Conservation (phyloP, 2,113 vertebrate species). For the Malurus melanocephalus region DNA sequence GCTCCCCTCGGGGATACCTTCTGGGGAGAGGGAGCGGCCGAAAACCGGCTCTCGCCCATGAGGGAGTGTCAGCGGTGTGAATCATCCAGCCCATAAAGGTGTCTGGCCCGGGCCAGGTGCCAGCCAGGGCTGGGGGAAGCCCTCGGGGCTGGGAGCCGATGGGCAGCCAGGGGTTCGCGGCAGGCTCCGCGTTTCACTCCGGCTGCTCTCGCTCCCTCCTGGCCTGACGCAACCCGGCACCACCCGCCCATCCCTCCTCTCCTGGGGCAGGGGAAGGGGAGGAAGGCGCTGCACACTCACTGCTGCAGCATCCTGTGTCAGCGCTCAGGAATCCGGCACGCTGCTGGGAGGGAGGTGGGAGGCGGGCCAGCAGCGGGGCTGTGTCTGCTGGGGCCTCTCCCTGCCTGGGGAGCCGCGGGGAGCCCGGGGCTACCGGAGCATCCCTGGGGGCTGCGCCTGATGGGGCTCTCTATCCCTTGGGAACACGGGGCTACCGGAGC, state of each 20-base stretch:
- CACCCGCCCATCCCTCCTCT: background rate
- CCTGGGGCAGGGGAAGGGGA: slow-evolving; percentile 13
- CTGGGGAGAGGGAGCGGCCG: background rate
- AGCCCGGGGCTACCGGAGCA: background rate
- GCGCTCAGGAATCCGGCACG: slow-evolving; percentile 69
- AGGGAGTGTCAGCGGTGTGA: slow-evolving; percentile 3
- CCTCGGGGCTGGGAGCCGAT: background rate
- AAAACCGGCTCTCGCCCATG: background rate
- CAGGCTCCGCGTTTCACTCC: background rate
- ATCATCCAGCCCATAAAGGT: background rate
- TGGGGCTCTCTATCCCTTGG: no score
- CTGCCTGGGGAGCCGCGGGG: background rate
- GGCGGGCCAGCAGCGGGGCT: slow-evolving; percentile 16
- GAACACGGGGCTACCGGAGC: background rate
- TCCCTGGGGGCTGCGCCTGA: no score
- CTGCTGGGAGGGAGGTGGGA: slow-evolving; percentile 32
- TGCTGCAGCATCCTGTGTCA: slow-evolving; percentile 68
- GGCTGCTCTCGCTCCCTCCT: background rate
- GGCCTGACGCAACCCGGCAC: background rate
- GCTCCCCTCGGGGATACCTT: slow-evolving; percentile 23
- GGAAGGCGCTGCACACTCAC: slow-evolving; percentile 18
- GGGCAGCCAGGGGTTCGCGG: background rate
- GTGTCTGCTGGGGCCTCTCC: slow-evolving; percentile 40
- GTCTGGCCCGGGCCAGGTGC: background rate
- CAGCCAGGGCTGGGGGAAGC: background rate